phyloP scores from a whole-genome alignment of 2,888 invertebrate species.

The Oxytorus armatus region DNA sequence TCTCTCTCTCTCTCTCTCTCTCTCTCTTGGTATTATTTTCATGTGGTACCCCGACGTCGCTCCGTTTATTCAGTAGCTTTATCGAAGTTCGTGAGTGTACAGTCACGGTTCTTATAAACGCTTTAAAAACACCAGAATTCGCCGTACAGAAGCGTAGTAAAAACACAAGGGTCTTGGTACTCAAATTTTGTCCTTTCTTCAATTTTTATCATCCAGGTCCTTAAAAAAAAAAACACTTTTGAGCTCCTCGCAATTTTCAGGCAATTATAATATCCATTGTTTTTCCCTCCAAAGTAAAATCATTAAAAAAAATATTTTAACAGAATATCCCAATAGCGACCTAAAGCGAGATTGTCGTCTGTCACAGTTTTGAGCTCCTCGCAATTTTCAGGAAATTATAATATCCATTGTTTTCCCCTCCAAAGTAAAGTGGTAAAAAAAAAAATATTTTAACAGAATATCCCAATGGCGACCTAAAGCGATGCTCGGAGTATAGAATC shows the following conservation, averaged over 20 bases:
- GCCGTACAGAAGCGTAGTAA: background rate
- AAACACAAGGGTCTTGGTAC: background rate
- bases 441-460: too few relatives aligned
- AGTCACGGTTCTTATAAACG: background rate
- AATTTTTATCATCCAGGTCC: background rate
- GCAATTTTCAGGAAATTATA: background rate
- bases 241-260: background rate
- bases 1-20: background rate
- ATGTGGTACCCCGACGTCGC: background rate
- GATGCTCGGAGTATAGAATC: too few relatives aligned
- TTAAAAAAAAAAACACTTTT: background rate
- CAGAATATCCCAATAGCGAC: too few relatives aligned
- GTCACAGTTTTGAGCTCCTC: background rate
- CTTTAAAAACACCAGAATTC: conserved; percentile 5
- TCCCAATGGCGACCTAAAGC: too few relatives aligned
- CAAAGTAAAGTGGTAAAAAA: too few relatives aligned
- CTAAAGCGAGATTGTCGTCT: too few relatives aligned
- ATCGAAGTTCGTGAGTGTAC: background rate
- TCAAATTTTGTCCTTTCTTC: background rate
- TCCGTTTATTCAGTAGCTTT: conserved; percentile 26
- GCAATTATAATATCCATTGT: background rate
- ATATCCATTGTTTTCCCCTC: too few relatives aligned
- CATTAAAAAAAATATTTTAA: too few relatives aligned
- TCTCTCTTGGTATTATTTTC: conserved; percentile 10
- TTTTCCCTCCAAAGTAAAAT: too few relatives aligned